Evolutionary conservation across 2,888 invertebrate genomes (phyloP).

Genomic region (Eupithecia abbreviata): DNA sequence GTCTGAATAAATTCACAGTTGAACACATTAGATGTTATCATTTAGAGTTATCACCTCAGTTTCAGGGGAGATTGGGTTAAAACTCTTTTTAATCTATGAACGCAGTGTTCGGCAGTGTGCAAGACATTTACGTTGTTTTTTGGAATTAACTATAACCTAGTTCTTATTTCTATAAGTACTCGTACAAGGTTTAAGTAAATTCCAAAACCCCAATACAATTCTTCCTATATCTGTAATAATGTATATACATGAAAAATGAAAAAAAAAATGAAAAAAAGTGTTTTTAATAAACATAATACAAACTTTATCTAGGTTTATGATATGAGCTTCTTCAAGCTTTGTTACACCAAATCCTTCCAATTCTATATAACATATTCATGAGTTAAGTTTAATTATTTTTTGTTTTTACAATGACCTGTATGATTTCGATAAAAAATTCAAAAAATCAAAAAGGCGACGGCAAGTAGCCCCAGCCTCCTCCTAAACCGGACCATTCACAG

Average conservation of each 20-base stretch:
- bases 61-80: slow-evolving; percentile 16
- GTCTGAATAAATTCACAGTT: slow-evolving; percentile 33
- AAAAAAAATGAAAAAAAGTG: too few relatives aligned
- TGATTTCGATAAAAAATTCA: not conserved
- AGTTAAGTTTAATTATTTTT: too few relatives aligned
- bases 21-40: slow-evolving; percentile 33
- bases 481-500: slow-evolving; percentile 32
- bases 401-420: not conserved
- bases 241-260: too few relatives aligned
- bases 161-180: too few relatives aligned
- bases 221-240: too few relatives aligned
- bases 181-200: too few relatives aligned
- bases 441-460: not conserved
- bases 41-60: slow-evolving; percentile 28
- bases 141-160: not conserved
- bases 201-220: too few relatives aligned
- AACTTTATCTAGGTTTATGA: not conserved
- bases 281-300: too few relatives aligned
- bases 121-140: not conserved
- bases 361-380: not conserved
- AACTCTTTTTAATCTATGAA: not conserved
- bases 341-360: not conserved
- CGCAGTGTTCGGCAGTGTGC: not conserved
- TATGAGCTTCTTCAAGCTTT: not conserved
- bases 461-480: slow-evolving; percentile 16